Evolutionary conservation across 2,113 vertebrate species (phyloP), one percentile per base, ranked within the genome.

Genomic region (Arvicanthis niloticus): DNA sequence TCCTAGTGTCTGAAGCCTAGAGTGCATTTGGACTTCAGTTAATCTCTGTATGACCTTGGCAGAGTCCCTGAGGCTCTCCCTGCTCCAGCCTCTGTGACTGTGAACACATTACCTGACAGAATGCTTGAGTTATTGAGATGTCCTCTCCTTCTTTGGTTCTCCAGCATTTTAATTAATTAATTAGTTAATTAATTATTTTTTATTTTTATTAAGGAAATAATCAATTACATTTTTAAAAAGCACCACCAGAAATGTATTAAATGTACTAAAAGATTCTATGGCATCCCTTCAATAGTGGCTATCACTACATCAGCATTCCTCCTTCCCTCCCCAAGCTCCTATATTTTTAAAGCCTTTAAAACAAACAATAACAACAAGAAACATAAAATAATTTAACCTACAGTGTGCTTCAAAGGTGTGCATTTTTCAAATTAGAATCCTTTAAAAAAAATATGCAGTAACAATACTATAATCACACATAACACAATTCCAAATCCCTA

Each of bases 281-380:
- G 51, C 34, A 31, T 72, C 1, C 1, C 70, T 80, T 88, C 45
- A 48, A 93, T 0, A 7, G 34, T 22, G 51, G 16, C 21, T 65
- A 67, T 15, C 58, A 80, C 5, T 31, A 42, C 56, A 22, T 26
- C 70, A 58, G 26, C 65, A 29, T 89, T 76, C 19, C 8, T 77
- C 9, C 56, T 4, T 40, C 8, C 10, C 6, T 26, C 5, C 3
- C 7, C 3, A 21, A 51, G 78, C 15, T 56, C 17, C 29, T 19
- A 6, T 10, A 29, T 45, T 73, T 76, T 84, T 91, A 68, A 29
- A 94, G 24, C 1, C 84, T 76, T 96, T 94, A 77, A 78, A 91
- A 94, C 24, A 91, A 90, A 91, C 3, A 80, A 76, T 17, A 56
- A 80, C 34, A n/a, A 34, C 45, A 80, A 37, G 17, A 68, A 29